Evolutionary conservation across 2,113 vertebrate species (phyloP).

Genomic region (Hippocampus guttulatus): DNA sequence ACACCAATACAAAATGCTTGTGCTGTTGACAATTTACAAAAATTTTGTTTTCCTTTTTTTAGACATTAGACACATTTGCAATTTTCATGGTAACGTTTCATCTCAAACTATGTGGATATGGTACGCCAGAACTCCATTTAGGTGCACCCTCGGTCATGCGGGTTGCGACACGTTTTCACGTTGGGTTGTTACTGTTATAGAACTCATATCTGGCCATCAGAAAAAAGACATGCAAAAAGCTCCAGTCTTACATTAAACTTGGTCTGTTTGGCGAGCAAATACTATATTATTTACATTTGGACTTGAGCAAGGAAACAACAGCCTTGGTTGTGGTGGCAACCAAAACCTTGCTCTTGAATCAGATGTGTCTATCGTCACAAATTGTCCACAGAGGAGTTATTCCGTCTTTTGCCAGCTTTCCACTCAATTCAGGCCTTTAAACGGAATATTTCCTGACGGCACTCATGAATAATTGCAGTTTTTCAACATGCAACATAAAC

Average conservation of each 20-base stretch:
- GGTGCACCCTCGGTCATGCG: conserved; percentile 81
- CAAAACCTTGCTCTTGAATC: not conserved
- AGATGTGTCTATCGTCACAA: conserved; percentile 30
- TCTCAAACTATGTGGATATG: conserved; percentile 64
- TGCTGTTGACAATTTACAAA: conserved; percentile 98
- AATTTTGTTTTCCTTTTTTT: conserved; percentile 39
- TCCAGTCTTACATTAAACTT: conserved; percentile 70
- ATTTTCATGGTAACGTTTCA: conserved; percentile 58
- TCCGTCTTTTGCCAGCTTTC: conserved; percentile 20
- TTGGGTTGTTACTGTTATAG: conserved; percentile 66
- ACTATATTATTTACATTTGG: conserved; percentile 74
- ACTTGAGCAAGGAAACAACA: conserved; percentile 52
- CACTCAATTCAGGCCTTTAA: not conserved
- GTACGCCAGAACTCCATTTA: conserved; percentile 72
- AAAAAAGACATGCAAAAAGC: conserved; percentile 88
- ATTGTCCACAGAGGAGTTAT: conserved; percentile 37
- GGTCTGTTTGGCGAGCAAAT: conserved; percentile 72
- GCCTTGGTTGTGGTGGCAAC: conserved; percentile 18
- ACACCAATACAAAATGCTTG: conserved; percentile 99
- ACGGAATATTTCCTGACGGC: conserved; percentile 2
- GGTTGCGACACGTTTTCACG: conserved; percentile 75
- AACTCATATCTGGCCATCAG: conserved; percentile 72
- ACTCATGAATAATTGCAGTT: conserved; percentile 21
- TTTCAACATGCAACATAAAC: conserved; percentile 55
- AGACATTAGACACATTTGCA: conserved; percentile 71